Evolutionary conservation across 2,888 invertebrate genomes (phyloP), one percentile per base, ranked within the genome.

Genomic region (Drosophila nigritarsus): DNA sequence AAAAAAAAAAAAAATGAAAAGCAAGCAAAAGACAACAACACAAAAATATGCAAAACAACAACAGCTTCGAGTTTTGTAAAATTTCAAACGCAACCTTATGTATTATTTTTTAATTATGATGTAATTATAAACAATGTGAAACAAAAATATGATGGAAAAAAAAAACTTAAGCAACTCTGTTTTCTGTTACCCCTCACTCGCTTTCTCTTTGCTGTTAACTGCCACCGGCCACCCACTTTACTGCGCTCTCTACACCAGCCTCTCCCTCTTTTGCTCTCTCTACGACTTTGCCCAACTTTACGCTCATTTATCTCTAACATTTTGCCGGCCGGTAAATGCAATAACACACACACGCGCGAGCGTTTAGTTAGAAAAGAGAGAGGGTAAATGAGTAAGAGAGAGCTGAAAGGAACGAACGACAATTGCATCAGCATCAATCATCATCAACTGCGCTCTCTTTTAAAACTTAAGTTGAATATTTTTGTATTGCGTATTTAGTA

Each of bases 71-170:
- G 87, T 89, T 90, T 87, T 88, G 86, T 83, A 80, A 88, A 84
- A 89, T 82, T 87, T 80, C 71, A 90, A 88, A 87, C 88, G 90
- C 91, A 92, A 92, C 85, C 85, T 91, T 92, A 91, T 92, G 91
- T 88, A 88, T 91, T 91, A 91, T 91, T 91, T 91, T 90, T 88
- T 91, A 91, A 92, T 92, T 92, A 92, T 91, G 91, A 91, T 91
- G 92, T 92, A 92, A 92, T 91, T 92, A 92, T 91, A 91, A 91
- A 91, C 90, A 91, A 91, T 82, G 81, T 89, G 89, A 91, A 91
- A 89, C 89, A 90, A 91, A 75, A 87, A 88, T 79, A 90, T 84
- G 82, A 85, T 76, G 80, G 71, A 73, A 78, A 79, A 78, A 72
- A 72, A 84, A 83, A 80, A 80, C 75, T 75, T 82, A 76, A 76